These are phyloP conservation scores for Euphonia xanthogaster DNA, from an alignment of 2,797 vertebrate genomes.

Conservation along the genomic window DNA sequence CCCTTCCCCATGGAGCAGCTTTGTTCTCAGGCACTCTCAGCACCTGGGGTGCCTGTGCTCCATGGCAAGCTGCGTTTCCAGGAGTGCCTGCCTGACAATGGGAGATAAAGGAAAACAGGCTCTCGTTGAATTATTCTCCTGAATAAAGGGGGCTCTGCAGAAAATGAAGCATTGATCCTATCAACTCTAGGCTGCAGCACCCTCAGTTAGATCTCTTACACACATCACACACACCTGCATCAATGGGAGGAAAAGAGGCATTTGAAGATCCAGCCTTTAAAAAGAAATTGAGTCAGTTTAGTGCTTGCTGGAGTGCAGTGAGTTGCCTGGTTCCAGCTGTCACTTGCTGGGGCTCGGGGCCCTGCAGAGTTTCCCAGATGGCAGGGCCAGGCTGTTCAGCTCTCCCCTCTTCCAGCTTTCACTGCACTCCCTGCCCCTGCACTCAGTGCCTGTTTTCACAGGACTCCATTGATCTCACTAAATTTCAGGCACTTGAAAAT, in stretches of 20 bases:
- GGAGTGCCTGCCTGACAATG: conserved; percentile 64
- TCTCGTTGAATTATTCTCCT: conserved; percentile 56
- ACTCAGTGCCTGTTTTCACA: neutral
- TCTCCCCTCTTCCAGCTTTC: neutral
- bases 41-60: conserved; percentile 59
- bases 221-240: conserved; percentile 58
- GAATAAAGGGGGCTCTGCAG: conserved; percentile 63
- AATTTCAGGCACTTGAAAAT: neutral
- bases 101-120: conserved; percentile 59
- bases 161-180: conserved; percentile 65
- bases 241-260: conserved; percentile 45
- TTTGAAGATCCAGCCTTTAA: conserved; percentile 49
- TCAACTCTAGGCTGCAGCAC: conserved; percentile 26
- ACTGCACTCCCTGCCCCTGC: neutral
- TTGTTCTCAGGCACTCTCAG: conserved; percentile 54
- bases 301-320: conserved; percentile 58
- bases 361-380: conserved; percentile 42
- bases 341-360: conserved; percentile 10
- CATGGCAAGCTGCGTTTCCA: conserved; percentile 32
- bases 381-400: neutral
- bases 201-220: conserved; percentile 66
- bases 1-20: conserved; percentile 52
- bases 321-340: conserved; percentile 59
- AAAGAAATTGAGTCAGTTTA: conserved; percentile 50
- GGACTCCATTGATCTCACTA: neutral